Base-by-base conservation (phyloP, 2,888 invertebrate species). In the Dysmachus trigonus region DNA sequence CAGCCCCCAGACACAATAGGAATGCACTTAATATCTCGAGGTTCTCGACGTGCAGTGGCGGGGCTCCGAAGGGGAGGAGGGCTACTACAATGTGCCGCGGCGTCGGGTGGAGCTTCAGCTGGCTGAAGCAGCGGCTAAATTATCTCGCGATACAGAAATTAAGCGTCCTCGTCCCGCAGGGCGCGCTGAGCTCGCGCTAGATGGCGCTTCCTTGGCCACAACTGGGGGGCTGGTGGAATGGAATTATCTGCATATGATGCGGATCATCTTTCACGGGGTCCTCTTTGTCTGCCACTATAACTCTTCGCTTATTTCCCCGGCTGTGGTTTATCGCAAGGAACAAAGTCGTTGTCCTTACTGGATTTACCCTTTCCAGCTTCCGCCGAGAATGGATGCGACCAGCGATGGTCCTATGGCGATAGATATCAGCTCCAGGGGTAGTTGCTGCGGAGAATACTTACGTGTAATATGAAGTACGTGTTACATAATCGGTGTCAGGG, bases 401-500 rank as follows among this genome's bases (percentile, higher is more conserved):
- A 33, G 31, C 6, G 2, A 0, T 35, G 33, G 73, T 31, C 33
- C 13, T 31, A n/a, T n/a, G 6, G 33, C 53, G 53, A 81, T 62
- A 53, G 81, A 81, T 53, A 81, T 81, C 31, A 62, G 22, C 47
- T n/a, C 6, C 51, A 30, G 51, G 77, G 38, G 38, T 41, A 31
- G 62, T 30, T n/a, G 62, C 53, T 31, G 62, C 31, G 53, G 53
- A 53, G 81, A 62, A 31, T 31, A 77, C 85, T 85, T 85, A 85
- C 79, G 62, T 85, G 85, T 85, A 85, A 85, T 85, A 85, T 85
- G 85, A 85, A 79, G 79, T 85, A 85, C 74, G 74, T 86, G 82
- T 86, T 86, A 86, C 82, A 86, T 86, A 86, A 86, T 82, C 86
- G 86, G 81, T 86, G 81, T 82, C 86, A 81, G 41, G 86, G 86